Base-by-base conservation (phyloP, 2,113 vertebrate species). In the Ptilorrhoa leucosticta region DNA sequence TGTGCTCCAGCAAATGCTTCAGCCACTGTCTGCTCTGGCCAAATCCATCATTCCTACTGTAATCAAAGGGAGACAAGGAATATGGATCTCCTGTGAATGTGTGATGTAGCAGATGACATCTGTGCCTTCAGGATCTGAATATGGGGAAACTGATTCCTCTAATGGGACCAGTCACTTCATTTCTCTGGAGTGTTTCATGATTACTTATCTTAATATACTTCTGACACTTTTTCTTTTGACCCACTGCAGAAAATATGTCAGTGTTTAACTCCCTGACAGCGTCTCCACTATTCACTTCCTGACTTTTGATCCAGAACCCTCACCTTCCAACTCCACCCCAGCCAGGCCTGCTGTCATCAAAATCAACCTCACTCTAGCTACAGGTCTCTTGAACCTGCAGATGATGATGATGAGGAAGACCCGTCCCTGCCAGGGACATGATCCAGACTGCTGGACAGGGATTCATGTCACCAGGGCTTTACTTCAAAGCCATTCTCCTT, bases 141-240 rank as follows among this genome's bases (percentile, higher is more conserved):
- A 23, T 7, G 15, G 11, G 6, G 15, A 72, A 50, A 6, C 5
- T 64, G 47, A 11, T 26, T 69, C 11, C n/a, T 40, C 20, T n/a
- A 35, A n/a, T n/a, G 20, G 11, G 5, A 56, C 6, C 14, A 11
- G 42, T 48, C 64, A 16, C 50, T 64, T 69, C 5, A 44, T 5
- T 77, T 53, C 47, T 63, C 37, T 30, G 17, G 9, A 26, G 26
- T 13, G 22, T 65, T 70, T 87, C 0, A 0, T 56, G 16, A 15
- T 12, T 31, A 10, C 2, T 47, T 69, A 11, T n/a, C 17, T 40
- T 35, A 42, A 39, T 35, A 21, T 15, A 7, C 1, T 70, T 57
- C n/a, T 58, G 53, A 63, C 84, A n/a, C 4, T 28, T 26, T 21
- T 61, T 37, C 17, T 69, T 75, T 40, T 39, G 23, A 48, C 18